Base-by-base conservation (phyloP, 2,113 vertebrate species). In the Percina caprodes region DNA sequence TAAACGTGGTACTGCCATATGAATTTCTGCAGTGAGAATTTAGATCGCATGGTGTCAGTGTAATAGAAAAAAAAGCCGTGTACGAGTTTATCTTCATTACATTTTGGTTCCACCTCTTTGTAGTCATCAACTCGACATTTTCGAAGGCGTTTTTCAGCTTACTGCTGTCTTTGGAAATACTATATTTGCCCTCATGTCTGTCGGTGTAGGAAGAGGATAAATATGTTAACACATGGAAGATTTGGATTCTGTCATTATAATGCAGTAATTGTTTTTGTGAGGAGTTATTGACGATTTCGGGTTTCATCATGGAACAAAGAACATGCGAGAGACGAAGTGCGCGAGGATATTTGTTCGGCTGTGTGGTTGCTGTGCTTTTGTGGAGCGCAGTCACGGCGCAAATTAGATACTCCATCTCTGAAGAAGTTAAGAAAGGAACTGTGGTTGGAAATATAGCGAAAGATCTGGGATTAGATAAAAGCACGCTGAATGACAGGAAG, bases 401-500 rank as follows among this genome's bases (percentile, higher is more conserved):
- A 39, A 9, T 39, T 9, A 39, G 35, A 39, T 39, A 39, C 0
- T 39, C 95, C 0, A 48, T 95, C 33, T 72, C 77, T 0, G 94
- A 95, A 70, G 94, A 95, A 26, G 71, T 87, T 3, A 86, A 90
- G 18, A 84, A 89, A 61, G 93, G 93, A 16, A 89, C 90, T 5
- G 56, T 77, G 52, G 87, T 95, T 12, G 94, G 93, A 46, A 92
- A 93, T 42, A 61, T 92, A 0, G 94, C 93, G 3, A 93, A 94
- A 11, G 93, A 95, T 80, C 61, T 94, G 19, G 94, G 94, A 35
- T 54, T 95, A 21, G 92, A 94, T 65, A 69, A 72, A 65, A 82
- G 0, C 52, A 65, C 72, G 0, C 23, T 95, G 45, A 83, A 33
- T 48, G 66, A 88, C 0, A 88, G 92, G 26, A 91, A 82, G 26